Evolutionary conservation across 2,888 invertebrate genomes (phyloP).

Genomic region (Polymixis lichenea): DNA sequence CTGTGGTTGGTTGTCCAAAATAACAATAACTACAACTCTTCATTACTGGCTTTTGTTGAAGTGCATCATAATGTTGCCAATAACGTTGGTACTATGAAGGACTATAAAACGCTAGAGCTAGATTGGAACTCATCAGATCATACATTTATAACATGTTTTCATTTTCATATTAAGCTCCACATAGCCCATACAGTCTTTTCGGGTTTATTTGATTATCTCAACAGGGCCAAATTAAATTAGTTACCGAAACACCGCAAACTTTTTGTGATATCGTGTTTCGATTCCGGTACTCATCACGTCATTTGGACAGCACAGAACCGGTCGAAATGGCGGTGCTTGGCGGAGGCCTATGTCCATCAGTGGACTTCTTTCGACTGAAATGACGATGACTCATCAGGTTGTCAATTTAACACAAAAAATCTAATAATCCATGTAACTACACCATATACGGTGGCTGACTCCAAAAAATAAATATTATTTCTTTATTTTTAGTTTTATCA

Average conservation of each 20-base stretch:
- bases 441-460: too few species aligned
- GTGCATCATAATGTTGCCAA: neutral
- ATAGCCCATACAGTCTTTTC: too few species aligned
- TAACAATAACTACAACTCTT: neutral
- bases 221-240: neutral
- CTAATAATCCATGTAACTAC: too few species aligned
- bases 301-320: too few species aligned
- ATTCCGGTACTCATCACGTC: neutral
- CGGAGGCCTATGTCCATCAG: too few species aligned
- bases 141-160: neutral
- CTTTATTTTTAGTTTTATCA: too few species aligned
- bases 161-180: neutral
- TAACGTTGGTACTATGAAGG: neutral
- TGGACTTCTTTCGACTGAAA: too few species aligned
- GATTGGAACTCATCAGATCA: neutral
- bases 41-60: neutral
- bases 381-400: too few species aligned
- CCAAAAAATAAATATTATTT: too few species aligned
- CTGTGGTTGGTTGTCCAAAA: neutral
- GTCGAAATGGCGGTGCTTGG: too few species aligned
- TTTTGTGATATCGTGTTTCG: neutral
- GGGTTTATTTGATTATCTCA: too few species aligned
- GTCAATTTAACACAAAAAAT: too few species aligned
- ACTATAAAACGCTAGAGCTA: neutral
- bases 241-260: neutral